Evolutionary conservation across 64 coral and sea anemone species (phyloP).

Genomic region (Actinia tenebrosa): DNA sequence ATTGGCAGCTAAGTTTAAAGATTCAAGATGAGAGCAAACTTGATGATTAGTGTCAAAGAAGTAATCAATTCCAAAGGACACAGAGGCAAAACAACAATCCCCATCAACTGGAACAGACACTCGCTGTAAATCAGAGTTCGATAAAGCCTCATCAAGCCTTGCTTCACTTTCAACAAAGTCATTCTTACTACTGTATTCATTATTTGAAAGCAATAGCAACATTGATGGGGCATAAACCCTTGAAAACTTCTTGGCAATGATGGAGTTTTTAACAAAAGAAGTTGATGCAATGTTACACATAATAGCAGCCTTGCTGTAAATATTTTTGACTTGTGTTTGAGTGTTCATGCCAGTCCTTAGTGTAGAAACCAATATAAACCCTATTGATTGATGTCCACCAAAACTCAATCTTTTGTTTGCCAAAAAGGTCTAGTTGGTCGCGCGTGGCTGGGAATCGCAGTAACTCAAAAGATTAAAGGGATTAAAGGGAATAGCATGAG

Average conservation of each 20-base stretch:
- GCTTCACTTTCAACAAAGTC: constrained; percentile 16
- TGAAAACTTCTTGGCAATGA: constrained; percentile 34
- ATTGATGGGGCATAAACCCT: constrained; percentile 38
- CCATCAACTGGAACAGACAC: not conserved
- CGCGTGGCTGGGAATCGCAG: no score
- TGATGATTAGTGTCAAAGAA: not conserved
- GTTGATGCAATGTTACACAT: not conserved
- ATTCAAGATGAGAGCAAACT: not conserved
- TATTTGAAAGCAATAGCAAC: constrained; percentile 34
- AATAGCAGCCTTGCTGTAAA: not conserved
- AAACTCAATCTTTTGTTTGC: no score
- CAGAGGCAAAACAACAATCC: not conserved
- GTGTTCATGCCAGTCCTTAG: no score
- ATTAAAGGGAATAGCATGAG: no score
- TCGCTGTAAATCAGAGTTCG: constrained; percentile 15
- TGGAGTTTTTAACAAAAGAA: constrained; percentile 13
- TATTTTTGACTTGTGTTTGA: not conserved
- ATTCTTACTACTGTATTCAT: constrained; percentile 10
- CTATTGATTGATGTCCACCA: no score
- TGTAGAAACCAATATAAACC: no score
- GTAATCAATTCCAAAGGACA: not conserved
- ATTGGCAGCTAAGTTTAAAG: not conserved
- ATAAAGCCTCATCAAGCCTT: constrained; percentile 30
- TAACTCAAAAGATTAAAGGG: no score
- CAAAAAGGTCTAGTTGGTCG: no score